Evolutionary conservation across 2,888 invertebrate species (phyloP).

Genomic region (Eupithecia exiguata): DNA sequence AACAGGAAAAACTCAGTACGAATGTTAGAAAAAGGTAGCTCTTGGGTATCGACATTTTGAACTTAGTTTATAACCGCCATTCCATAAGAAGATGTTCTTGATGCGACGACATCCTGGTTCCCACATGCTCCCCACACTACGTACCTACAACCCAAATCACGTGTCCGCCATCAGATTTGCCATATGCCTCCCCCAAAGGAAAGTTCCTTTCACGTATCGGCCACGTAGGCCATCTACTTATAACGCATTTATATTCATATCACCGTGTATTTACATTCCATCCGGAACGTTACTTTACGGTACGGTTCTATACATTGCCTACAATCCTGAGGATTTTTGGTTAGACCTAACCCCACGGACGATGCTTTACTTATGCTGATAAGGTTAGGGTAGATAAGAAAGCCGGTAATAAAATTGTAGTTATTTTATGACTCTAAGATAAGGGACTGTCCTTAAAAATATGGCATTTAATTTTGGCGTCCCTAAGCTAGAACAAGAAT

Average conservation of each 20-base stretch:
- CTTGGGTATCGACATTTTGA: background rate
- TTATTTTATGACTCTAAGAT: slow-evolving; percentile 5
- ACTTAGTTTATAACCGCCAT: background rate
- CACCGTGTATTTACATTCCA: slow-evolving; percentile 80
- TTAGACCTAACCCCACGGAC: slow-evolving; percentile 45
- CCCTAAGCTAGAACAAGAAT: background rate
- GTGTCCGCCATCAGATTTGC: slow-evolving; percentile 32
- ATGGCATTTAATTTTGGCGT: background rate
- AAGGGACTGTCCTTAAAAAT: background rate
- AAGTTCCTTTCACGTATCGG: slow-evolving; percentile 35
- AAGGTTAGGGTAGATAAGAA: slow-evolving; percentile 16
- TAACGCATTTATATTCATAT: slow-evolving; percentile 82
- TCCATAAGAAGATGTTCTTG: background rate
- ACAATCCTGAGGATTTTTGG: slow-evolving; percentile 54
- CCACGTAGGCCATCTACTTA: slow-evolving; percentile 73
- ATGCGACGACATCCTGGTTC: background rate
- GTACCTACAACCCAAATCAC: slow-evolving; percentile 26
- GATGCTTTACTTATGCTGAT: slow-evolving; percentile 4
- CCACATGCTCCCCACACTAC: background rate
- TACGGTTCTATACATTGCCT: slow-evolving; percentile 52
- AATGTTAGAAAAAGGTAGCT: background rate
- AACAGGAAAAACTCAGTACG: background rate
- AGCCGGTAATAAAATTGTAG: slow-evolving; percentile 17
- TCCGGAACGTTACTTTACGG: slow-evolving; percentile 68
- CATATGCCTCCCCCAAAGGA: slow-evolving; percentile 29